These are phyloP conservation scores for Xestia c-nigrum DNA, from an alignment of 2,888 invertebrate genomes.

Conservation along the genomic window DNA sequence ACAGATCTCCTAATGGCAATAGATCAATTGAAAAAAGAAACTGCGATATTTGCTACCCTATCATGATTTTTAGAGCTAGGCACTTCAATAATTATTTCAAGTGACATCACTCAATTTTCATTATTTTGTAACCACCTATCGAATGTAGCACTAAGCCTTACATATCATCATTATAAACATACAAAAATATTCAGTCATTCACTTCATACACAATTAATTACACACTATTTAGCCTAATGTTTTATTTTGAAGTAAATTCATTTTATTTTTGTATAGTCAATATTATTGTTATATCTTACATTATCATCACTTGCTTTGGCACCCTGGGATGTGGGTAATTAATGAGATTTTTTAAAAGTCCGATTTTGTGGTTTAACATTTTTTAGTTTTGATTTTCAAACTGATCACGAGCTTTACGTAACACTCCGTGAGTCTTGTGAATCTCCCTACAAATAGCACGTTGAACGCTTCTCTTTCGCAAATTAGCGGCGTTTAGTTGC, in stretches of 20 bases:
- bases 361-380: slow-evolving; percentile 5
- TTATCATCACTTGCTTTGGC: slow-evolving; percentile 17
- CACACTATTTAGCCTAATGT: not conserved
- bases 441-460: slow-evolving; percentile 95
- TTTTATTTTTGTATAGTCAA: not conserved
- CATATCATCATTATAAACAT: slow-evolving; percentile 40
- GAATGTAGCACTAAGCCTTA: slow-evolving; percentile 20
- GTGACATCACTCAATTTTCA: slow-evolving; percentile 2
- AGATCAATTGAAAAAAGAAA: slow-evolving; percentile 1
- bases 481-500: slow-evolving; percentile 94
- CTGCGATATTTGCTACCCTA: slow-evolving; percentile 1
- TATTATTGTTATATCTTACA: slow-evolving; percentile 29
- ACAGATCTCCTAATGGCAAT: slow-evolving; percentile 40
- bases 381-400: slow-evolving; percentile 88
- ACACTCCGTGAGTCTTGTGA: slow-evolving; percentile 94
- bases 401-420: slow-evolving; percentile 94
- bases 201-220: not conserved
- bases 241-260: slow-evolving; percentile 21
- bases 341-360: slow-evolving; percentile 12
- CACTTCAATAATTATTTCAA: not conserved
- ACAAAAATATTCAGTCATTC: slow-evolving; percentile 46
- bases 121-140: slow-evolving; percentile 20
- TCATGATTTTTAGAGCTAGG: not conserved
- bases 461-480: slow-evolving; percentile 95
- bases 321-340: not conserved